Base-by-base conservation (phyloP, 2,888 invertebrate species). In the Adela reaumurella region DNA sequence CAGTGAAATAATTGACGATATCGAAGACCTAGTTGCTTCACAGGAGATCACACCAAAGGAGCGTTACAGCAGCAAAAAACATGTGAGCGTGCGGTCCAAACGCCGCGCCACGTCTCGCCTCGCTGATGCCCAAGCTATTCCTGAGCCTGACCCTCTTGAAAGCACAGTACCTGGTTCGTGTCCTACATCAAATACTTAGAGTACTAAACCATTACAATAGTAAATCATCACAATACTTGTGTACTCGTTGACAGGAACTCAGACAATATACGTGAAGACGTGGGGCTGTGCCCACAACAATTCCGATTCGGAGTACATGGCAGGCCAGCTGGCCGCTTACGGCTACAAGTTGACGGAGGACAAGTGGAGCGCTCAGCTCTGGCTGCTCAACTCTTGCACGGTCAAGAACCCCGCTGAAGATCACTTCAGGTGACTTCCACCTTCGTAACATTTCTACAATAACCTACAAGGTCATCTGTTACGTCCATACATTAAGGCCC, bases 271-370 rank as follows among this genome's bases (percentile, higher is more conserved):
- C 59, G 83, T 97, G 1, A 94, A 94, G 72, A 97, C 97, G 50
- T 97, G 97, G 97, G 97, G 97, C 3, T 98, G 97, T 68, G 91
- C 97, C 0, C 98, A 99, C 74, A 99, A 99, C 70, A 96, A 88
- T 66, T 96, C 96, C 0, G 98, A 99, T 68, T 92, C 94, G 1
- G 98, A 99, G 77, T 99, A 99, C 65, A 99, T 99, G 98, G 95
- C 96, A 0, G 98, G 98, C 0, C 88, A 96, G 58, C 74, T 99
- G 50, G 89, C 92, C 0, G 84, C 89, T 0, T 92, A 89, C 60
- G 97, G 97, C 0, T 97, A 96, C 67, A 84, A 82, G 49, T 80
- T 97, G 45, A 92, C 90, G 0, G 87, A 91, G 44, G 85, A 91
- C 52, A 92, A 92, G 70, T 77, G 82, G 46, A 76, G 81, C 11